A percentile compares a stretch with the other conserved stretches of the same genome.
Evolutionary conservation across 1,140 invertebrate species (phyloP).

Genomic region (Nixonia krombeini): DNA sequence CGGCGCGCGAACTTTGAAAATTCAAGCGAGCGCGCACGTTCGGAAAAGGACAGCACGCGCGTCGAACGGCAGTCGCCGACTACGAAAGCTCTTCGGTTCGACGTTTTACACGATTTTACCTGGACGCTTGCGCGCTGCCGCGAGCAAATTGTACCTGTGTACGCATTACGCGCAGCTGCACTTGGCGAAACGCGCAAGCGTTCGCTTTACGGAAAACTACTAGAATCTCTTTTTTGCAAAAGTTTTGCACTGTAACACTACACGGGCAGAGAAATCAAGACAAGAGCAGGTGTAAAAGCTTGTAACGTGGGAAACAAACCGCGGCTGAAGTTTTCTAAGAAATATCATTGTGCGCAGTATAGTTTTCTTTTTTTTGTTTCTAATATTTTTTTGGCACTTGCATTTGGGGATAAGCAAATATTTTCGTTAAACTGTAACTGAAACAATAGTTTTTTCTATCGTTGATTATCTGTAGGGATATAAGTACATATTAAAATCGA

Average conservation of each 20-base stretch:
- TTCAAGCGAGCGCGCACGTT: constrained; percentile 14
- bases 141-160: constrained; percentile 46
- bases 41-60: constrained; percentile 51
- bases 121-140: constrained; percentile 63
- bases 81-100: constrained; percentile 64
- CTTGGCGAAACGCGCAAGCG: constrained; percentile 39
- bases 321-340: too few relatives aligned
- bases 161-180: constrained; percentile 42
- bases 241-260: too few relatives aligned
- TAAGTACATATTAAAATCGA: too few relatives aligned
- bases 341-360: too few relatives aligned
- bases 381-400: too few relatives aligned
- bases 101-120: constrained; percentile 60
- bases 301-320: background rate
- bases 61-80: constrained; percentile 68
- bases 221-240: constrained; percentile 30
- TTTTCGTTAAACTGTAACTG: too few relatives aligned
- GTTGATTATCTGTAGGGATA: too few relatives aligned
- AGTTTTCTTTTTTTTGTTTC: too few relatives aligned
- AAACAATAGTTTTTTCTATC: too few relatives aligned
- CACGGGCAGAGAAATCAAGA: background rate
- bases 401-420: too few relatives aligned
- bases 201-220: constrained; percentile 27
- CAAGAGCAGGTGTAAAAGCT: background rate
- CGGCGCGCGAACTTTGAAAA: constrained; percentile 26